These are phyloP conservation scores for Brachyhypopomus occidentalis DNA, from an alignment of 2,113 vertebrate genomes.

Conservation along the genomic window DNA sequence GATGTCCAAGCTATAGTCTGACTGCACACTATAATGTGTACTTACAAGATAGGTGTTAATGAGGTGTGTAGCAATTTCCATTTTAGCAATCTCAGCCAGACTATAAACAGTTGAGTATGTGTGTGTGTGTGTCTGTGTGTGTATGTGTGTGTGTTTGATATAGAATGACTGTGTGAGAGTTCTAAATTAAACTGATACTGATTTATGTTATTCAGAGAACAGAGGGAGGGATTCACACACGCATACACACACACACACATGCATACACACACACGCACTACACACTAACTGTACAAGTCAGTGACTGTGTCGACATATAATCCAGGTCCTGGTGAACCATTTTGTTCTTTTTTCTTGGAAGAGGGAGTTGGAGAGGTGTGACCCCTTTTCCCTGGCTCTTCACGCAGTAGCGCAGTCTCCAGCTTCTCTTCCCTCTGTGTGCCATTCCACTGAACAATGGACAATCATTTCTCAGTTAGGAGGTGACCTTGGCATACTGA, in stretches of 20 bases:
- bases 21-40: too few species aligned
- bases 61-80: not conserved
- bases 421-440: slow-evolving; percentile 20
- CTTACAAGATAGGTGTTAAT: too few species aligned
- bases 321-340: slow-evolving; percentile 29
- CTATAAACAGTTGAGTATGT: not conserved
- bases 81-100: not conserved
- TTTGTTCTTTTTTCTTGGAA: slow-evolving; percentile 10
- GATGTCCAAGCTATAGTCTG: too few species aligned
- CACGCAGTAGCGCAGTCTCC: not conserved
- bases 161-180: not conserved
- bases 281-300: slow-evolving; percentile 44
- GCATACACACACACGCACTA: too few species aligned
- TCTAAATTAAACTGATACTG: not conserved
- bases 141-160: slow-evolving; percentile 2
- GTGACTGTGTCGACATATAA: slow-evolving; percentile 59
- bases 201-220: slow-evolving; percentile 34
- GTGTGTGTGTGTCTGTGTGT: not conserved
- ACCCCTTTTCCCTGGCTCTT: slow-evolving; percentile 7
- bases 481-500: slow-evolving; percentile 43
- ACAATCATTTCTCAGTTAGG: slow-evolving; percentile 41
- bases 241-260: too few species aligned
- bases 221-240: slow-evolving; percentile 1
- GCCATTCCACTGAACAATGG: slow-evolving; percentile 43
- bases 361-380: slow-evolving; percentile 41